Conservation (phyloP, 1,140 invertebrate species). For the Ips typographus region DNA sequence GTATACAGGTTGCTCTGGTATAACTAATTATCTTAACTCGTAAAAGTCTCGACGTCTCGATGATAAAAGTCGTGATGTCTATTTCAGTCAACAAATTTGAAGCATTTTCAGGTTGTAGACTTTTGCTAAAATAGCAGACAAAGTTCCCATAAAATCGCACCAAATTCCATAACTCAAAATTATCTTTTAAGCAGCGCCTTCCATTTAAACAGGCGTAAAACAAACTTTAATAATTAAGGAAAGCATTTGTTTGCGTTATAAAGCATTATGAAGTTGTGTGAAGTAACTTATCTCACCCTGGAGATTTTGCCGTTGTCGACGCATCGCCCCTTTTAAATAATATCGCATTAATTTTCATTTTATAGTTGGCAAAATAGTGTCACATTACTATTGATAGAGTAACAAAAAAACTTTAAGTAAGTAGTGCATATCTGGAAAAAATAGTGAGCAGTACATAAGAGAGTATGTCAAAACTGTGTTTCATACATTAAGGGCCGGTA, state of each 20-base stretch:
- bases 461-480: no score
- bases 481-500: no score
- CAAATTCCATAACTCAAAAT: conserved; percentile 13
- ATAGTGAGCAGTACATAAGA: no score
- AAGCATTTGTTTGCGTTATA: conserved; percentile 29
- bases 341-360: conserved; percentile 25
- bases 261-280: conserved; percentile 22
- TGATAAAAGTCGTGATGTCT: neutral
- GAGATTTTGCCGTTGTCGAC: conserved; percentile 21
- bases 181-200: conserved; percentile 8
- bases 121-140: no score
- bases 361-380: neutral
- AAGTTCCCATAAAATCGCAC: neutral
- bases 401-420: no score
- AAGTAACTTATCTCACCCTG: conserved; percentile 25
- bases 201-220: conserved; percentile 30
- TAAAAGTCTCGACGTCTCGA: neutral
- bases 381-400: no score
- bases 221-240: conserved; percentile 32
- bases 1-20: no score
- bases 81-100: no score
- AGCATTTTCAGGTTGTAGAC: no score
- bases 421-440: no score
- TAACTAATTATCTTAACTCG: neutral
- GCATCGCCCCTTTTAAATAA: conserved; percentile 4